These are phyloP conservation scores for Brachionus asplanchnoidis DNA, from an alignment of 1,140 invertebrate genomes.

Conservation along the genomic window DNA sequence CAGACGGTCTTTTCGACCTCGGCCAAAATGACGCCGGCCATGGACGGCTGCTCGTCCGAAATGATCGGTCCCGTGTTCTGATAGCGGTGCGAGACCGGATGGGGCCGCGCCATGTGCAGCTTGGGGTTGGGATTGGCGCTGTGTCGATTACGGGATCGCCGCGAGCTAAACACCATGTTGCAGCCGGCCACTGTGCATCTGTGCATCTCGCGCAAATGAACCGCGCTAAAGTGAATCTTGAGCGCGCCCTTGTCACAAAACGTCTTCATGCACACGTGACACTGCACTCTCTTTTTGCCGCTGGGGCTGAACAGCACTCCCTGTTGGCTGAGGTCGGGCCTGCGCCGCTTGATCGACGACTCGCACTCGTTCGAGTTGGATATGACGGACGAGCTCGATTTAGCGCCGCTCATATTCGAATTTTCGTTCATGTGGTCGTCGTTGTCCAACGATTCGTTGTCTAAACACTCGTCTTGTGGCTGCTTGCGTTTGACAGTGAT, in stretches of 20 bases:
- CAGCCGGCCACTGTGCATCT: conserved; percentile 97
- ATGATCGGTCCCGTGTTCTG: conserved; percentile 37
- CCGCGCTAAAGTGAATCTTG: conserved; percentile 98
- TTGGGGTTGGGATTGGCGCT: conserved; percentile 97
- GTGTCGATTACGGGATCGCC: conserved; percentile 88
- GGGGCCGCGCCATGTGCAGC: conserved; percentile 72
- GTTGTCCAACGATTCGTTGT: background rate
- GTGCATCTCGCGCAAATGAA: conserved; percentile 97
- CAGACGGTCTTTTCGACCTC: conserved; percentile 32
- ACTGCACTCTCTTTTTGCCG: conserved; percentile 81
- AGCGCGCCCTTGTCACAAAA: conserved; percentile 99
- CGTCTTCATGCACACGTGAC: conserved; percentile 94
- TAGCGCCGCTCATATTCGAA: background rate
- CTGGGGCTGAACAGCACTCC: conserved; percentile 25
- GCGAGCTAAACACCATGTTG: conserved; percentile 97
- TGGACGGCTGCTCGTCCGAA: conserved; percentile 30
- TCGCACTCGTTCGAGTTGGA: background rate
- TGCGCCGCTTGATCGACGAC: background rate
- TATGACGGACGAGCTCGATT: background rate
- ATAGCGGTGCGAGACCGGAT: conserved; percentile 38
- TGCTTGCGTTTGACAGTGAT: background rate
- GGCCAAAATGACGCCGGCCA: background rate
- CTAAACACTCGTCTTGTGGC: background rate
- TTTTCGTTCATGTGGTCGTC: background rate
- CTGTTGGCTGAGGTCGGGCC: conserved; percentile 34